These are phyloP conservation scores for Apolygus lucorum DNA, from an alignment of 1,140 invertebrate genomes.

Conservation along the genomic window DNA sequence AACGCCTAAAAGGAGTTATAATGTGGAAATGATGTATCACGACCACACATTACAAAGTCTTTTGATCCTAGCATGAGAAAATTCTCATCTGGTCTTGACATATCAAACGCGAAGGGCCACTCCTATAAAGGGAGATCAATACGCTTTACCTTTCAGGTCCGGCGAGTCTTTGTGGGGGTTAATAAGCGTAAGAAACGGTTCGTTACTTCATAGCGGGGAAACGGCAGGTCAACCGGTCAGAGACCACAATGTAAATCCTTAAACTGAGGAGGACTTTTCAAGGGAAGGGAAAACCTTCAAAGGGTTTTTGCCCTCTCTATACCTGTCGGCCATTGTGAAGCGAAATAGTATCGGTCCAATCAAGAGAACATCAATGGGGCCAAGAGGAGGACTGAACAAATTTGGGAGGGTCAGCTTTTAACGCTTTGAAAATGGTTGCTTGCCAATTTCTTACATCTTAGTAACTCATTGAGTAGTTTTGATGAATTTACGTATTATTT, in stretches of 20 bases:
- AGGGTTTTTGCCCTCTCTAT: too few relatives aligned
- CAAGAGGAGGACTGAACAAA: neutral
- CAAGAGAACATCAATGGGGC: neutral
- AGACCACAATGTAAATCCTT: conserved; percentile 21
- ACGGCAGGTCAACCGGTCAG: conserved; percentile 16
- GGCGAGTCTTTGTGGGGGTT: conserved; percentile 15
- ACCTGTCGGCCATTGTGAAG: neutral
- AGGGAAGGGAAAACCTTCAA: conserved; percentile 1
- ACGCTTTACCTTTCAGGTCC: conserved; percentile 21
- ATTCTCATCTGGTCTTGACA: conserved; percentile 10
- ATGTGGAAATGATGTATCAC: conserved; percentile 12
- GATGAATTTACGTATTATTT: too few relatives aligned
- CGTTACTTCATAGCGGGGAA: conserved; percentile 19
- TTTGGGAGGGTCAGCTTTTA: too few relatives aligned
- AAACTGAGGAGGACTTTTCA: conserved; percentile 18
- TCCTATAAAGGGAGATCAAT: conserved; percentile 15
- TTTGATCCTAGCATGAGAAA: conserved; percentile 10
- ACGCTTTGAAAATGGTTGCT: too few relatives aligned
- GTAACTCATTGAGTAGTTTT: too few relatives aligned
- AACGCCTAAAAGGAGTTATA: neutral
- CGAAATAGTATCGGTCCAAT: conserved; percentile 2
- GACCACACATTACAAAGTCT: neutral
- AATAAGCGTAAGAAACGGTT: conserved; percentile 23
- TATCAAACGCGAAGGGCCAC: conserved; percentile 5
- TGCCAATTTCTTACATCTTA: too few relatives aligned